phyloP scores from a whole-genome alignment of 2,888 invertebrate species.

The Drosophila prostipennis region DNA sequence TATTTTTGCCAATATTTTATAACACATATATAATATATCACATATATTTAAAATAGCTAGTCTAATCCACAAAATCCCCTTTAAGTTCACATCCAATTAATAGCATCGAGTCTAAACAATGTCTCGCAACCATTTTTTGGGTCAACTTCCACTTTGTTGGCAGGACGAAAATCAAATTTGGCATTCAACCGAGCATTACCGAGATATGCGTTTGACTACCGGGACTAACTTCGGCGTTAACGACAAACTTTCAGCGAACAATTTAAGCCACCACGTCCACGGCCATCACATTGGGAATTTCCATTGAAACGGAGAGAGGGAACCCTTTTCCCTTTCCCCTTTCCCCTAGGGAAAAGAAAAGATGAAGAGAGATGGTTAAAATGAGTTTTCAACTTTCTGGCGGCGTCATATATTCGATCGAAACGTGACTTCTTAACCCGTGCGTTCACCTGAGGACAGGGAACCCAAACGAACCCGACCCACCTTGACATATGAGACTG shows the following conservation, averaged over 20 bases:
- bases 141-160: not conserved
- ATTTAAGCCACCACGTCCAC: conserved; percentile 33
- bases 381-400: conserved; percentile 40
- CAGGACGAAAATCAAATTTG: conserved; percentile 16
- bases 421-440: conserved; percentile 44
- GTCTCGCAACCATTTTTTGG: conserved; percentile 1
- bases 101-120: not conserved
- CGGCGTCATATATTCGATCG: conserved; percentile 34
- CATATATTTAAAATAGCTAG: too few relatives aligned
- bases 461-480: too few relatives aligned
- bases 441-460: conserved; percentile 8
- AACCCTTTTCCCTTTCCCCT: not conserved
- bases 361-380: conserved; percentile 34
- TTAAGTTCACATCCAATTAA: conserved; percentile 5
- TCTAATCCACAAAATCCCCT: too few relatives aligned
- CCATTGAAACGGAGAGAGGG: not conserved
- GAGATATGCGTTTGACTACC: conserved; percentile 1
- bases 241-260: conserved; percentile 25
- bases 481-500: conserved; percentile 25
- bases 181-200: not conserved
- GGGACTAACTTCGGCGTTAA: conserved; percentile 7
- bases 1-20: too few relatives aligned
- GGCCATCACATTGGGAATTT: conserved; percentile 20
- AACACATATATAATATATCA: too few relatives aligned
- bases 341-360: not conserved